A percentile compares a stretch with the other conserved stretches of the same genome.
Conservation (phyloP, 2,797 vertebrate genomes). For the Pseudochromis fuscus region DNA sequence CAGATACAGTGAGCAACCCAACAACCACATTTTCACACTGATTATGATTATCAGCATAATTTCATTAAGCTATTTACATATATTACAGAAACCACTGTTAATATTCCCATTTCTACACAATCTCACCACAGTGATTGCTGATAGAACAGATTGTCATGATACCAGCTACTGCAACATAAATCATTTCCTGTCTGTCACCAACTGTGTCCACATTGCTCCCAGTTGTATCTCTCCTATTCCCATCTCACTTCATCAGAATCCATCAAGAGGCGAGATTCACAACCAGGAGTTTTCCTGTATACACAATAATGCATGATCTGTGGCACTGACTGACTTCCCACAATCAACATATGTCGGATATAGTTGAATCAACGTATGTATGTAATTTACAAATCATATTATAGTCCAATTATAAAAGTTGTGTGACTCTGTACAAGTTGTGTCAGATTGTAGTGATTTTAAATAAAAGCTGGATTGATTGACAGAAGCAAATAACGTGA, state of each 20-base stretch:
- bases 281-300: conserved; percentile 22
- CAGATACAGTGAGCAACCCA: conserved; percentile 33
- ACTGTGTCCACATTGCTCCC: conserved; percentile 37
- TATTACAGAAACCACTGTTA: conserved; percentile 30
- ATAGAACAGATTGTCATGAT: conserved; percentile 35
- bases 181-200: conserved; percentile 50
- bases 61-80: conserved; percentile 52
- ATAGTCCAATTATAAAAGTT: background rate
- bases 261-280: background rate
- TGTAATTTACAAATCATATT: background rate
- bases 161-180: conserved; percentile 45
- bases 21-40: conserved; percentile 23
- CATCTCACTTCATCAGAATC: conserved; percentile 30
- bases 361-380: background rate
- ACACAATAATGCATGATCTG: conserved; percentile 15
- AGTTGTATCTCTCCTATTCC: conserved; percentile 31
- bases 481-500: background rate
- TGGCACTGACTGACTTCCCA: too few relatives aligned
- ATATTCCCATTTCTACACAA: conserved; percentile 36
- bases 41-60: conserved; percentile 61
- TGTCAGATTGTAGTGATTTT: background rate
- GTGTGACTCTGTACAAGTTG: background rate
- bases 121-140: conserved; percentile 27
- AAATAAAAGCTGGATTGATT: background rate
- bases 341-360: too few relatives aligned